phyloP scores from a whole-genome alignment of 2,797 vertebrate genomes.

The Masticophis lateralis region DNA sequence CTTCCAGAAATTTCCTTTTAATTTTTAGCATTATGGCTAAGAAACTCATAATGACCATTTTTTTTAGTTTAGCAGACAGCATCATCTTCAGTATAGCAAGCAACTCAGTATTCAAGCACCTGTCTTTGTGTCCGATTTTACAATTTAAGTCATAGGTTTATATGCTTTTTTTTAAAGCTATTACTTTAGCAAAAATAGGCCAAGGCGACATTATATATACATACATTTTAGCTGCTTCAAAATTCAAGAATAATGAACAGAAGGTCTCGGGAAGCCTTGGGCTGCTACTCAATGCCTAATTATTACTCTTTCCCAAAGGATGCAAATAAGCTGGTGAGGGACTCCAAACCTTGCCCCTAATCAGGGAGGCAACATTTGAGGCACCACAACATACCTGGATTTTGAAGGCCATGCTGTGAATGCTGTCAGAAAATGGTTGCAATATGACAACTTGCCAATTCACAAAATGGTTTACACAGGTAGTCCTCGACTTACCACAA shows the following conservation, averaged over 20 bases:
- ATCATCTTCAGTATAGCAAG: neutral
- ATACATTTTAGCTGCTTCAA: neutral
- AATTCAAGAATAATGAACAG: neutral
- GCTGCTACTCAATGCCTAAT: neutral
- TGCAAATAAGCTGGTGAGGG: neutral
- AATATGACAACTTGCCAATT: neutral
- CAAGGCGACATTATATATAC: too few species aligned
- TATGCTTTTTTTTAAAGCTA: neutral
- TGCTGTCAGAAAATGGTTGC: neutral
- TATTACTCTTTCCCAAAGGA: neutral
- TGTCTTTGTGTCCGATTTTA: neutral
- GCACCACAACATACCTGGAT: neutral
- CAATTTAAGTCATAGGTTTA: neutral
- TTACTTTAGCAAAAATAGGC: neutral
- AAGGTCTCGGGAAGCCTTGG: too few species aligned
- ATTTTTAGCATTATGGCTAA: neutral
- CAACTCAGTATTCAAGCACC: neutral
- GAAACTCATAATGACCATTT: neutral
- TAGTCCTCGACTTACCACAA: neutral
- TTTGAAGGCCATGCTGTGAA: neutral
- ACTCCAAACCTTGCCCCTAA: neutral
- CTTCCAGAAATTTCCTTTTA: neutral
- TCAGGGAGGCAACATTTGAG: neutral
- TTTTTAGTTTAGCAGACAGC: neutral
- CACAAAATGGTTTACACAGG: neutral